A percentile compares a stretch with the other conserved stretches of the same genome.
These are phyloP conservation scores for Physocephala rufipes DNA, from an alignment of 2,888 invertebrate species.

Conservation along the genomic window DNA sequence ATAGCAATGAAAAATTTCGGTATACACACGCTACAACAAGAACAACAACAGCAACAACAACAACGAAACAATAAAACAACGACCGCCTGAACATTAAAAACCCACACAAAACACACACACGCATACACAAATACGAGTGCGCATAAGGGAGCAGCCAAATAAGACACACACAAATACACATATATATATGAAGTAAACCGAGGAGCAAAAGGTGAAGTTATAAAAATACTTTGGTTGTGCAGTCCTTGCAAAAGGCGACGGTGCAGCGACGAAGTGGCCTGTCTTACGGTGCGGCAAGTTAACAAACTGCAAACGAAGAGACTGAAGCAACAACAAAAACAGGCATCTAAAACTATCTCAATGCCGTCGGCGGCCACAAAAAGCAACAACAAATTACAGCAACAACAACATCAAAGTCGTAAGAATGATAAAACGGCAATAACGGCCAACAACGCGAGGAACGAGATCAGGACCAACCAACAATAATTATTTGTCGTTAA, in stretches of 20 bases:
- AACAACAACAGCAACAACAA: conserved; percentile 18
- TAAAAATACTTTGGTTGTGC: neutral
- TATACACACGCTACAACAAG: conserved; percentile 12
- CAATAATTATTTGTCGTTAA: conserved; percentile 33
- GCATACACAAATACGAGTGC: too few species aligned
- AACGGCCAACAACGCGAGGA: neutral
- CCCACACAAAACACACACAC: conserved; percentile 12
- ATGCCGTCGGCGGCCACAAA: neutral
- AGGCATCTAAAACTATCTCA: neutral
- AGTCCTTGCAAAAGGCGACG: too few species aligned
- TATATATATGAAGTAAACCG: neutral
- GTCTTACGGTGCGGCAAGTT: too few species aligned
- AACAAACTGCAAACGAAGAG: neutral
- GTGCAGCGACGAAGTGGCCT: neutral
- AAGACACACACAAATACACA: conserved; percentile 21
- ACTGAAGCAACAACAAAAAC: neutral
- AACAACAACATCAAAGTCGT: neutral
- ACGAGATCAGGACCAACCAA: conserved; percentile 28
- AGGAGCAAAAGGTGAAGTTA: conserved; percentile 13
- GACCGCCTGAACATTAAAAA: conserved; percentile 7
- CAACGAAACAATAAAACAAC: neutral
- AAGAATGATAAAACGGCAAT: neutral
- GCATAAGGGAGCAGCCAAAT: conserved; percentile 8
- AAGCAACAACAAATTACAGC: conserved; percentile 17
- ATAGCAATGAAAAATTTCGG: conserved; percentile 13